phyloP scores from a whole-genome alignment of 2,888 invertebrate species.

The Melanargia galathea region DNA sequence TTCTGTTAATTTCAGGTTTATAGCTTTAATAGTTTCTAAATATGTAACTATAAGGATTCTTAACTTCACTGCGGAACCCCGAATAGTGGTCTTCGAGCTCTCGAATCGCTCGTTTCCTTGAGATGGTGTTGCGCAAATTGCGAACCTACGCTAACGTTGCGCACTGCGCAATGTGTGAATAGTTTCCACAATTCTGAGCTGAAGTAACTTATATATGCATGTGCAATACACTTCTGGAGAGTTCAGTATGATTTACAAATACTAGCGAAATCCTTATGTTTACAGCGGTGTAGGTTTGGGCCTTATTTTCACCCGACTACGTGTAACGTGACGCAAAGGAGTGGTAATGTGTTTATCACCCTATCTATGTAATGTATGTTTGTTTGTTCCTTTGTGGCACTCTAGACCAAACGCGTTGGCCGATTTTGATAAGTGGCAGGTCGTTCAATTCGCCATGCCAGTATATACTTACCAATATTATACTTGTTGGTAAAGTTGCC shows the following conservation, averaged over 20 bases:
- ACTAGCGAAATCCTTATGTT: neutral
- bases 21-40: neutral
- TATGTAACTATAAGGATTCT: neutral
- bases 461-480: too few species aligned
- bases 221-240: conserved; percentile 13
- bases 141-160: conserved; percentile 13
- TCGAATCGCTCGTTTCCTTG: conserved; percentile 17
- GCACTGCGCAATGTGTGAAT: conserved; percentile 15
- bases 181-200: conserved; percentile 1
- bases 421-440: too few species aligned
- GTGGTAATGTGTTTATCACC: too few species aligned
- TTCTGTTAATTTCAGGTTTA: too few species aligned
- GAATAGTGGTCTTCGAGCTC: conserved; percentile 9
- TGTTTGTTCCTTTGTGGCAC: too few species aligned
- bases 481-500: too few species aligned
- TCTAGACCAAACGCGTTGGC: too few species aligned
- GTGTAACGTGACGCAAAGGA: too few species aligned
- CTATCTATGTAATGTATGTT: too few species aligned
- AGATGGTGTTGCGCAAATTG: conserved; percentile 14
- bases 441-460: too few species aligned
- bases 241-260: neutral
- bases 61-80: neutral
- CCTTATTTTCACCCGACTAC: neutral
- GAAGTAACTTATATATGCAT: conserved; percentile 2
- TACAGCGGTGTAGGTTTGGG: too few species aligned